phyloP scores from a whole-genome alignment of 2,888 invertebrate genomes.

The Scaptomyza tumidula region DNA sequence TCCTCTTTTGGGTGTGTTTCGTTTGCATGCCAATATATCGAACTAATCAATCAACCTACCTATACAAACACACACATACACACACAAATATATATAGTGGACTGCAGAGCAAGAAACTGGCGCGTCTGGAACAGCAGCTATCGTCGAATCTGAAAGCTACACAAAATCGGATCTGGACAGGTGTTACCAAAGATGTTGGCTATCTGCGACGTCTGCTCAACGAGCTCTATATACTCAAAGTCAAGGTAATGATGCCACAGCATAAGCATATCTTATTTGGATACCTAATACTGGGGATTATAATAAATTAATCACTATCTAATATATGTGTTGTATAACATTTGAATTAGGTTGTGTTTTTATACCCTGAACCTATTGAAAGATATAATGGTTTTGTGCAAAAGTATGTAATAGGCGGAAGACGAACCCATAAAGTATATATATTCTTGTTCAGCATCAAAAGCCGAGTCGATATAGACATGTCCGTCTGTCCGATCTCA shows the following conservation, averaged over 20 bases:
- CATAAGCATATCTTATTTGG: slow-evolving; percentile 22
- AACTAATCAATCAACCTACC: slow-evolving; percentile 15
- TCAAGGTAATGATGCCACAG: slow-evolving; percentile 87
- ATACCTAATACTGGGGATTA: slow-evolving; percentile 5
- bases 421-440: too few species aligned
- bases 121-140: slow-evolving; percentile 90
- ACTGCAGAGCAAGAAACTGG: slow-evolving; percentile 89
- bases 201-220: slow-evolving; percentile 90
- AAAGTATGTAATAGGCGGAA: too few species aligned
- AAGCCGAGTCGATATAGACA: too few species aligned
- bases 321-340: background rate
- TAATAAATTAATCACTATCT: background rate
- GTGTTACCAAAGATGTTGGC: slow-evolving; percentile 90
- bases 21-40: slow-evolving; percentile 44
- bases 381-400: too few species aligned
- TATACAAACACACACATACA: slow-evolving; percentile 9
- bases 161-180: slow-evolving; percentile 91
- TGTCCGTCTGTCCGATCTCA: too few species aligned
- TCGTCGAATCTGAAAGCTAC: slow-evolving; percentile 91
- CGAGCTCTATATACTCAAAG: slow-evolving; percentile 92
- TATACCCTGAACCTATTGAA: too few species aligned
- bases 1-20: slow-evolving; percentile 9
- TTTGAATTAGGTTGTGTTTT: background rate
- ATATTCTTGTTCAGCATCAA: too few species aligned
- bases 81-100: slow-evolving; percentile 75